phyloP scores from a whole-genome alignment of 2,113 vertebrate species.

The Lepisosteus osseus region DNA sequence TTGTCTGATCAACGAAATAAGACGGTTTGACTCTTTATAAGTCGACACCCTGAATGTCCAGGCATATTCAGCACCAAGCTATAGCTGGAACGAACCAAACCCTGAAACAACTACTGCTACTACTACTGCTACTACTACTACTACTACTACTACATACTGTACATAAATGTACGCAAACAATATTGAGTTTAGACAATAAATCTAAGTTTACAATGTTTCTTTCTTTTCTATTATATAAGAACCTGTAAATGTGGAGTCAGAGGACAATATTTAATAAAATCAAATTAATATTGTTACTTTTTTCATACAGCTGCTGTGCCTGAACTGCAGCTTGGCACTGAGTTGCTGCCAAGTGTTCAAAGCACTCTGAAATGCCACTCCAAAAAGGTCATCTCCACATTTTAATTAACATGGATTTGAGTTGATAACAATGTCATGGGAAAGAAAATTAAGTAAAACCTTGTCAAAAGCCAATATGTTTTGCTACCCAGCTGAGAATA shows the following conservation, averaged over 20 bases:
- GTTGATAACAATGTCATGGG: constrained; percentile 2
- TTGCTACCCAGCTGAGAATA: not conserved
- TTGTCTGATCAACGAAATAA: too few species aligned
- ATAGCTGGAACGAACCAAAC: too few species aligned
- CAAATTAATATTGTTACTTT: constrained; percentile 6
- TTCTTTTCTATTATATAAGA: not conserved
- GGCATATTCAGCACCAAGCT: too few species aligned
- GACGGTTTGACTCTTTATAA: too few species aligned
- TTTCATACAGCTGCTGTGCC: not conserved
- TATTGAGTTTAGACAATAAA: too few species aligned
- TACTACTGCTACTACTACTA: too few species aligned
- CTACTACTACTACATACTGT: too few species aligned
- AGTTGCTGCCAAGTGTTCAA: constrained; percentile 9
- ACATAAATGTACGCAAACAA: too few species aligned
- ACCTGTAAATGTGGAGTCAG: not conserved
- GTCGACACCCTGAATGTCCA: too few species aligned
- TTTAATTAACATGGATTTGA: not conserved
- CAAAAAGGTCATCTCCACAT: constrained; percentile 4
- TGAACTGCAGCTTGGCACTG: constrained; percentile 26
- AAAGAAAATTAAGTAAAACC: constrained; percentile 9
- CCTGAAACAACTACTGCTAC: too few species aligned
- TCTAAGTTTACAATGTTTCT: too few species aligned
- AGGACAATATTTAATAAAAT: not conserved
- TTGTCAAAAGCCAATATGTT: constrained; percentile 3
- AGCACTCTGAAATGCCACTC: constrained; percentile 8